Base-by-base conservation (phyloP, 2,888 invertebrate genomes). In the Lasiommata megera region DNA sequence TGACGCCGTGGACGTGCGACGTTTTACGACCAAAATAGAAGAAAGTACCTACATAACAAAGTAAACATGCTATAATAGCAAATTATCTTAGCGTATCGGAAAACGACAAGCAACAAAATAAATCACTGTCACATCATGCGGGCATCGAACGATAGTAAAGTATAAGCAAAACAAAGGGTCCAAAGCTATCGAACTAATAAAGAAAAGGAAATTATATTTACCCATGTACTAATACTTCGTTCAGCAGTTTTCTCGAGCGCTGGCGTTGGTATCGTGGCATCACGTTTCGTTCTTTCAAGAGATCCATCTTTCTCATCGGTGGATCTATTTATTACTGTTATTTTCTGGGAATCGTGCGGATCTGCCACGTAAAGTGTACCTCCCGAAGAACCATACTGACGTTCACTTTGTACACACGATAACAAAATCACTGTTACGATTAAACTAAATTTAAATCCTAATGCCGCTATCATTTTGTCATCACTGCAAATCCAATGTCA, bases 161-260 rank as follows among this genome's bases (percentile, higher is more conserved):
- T 67, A 61, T 62, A 69, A 69, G 72, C 68, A 66, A 69, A 73
- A 77, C 71, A 78, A 77, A 78, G 77, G 74, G 76, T 74, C 16
- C 29, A 7, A 48, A 75, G 63, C 59, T 66, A 73, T 69, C 61
- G 61, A 69, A 71, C 68, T 62, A 61, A 51, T 56, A 41, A 41
- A 50, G 47, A 63, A 58, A 41, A 46, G 53, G 44, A 63, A 58
- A 60, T 34, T 16, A 52, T 51, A 51, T 68, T 84, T 86, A 91
- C 91, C 91, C 89, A 89, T 75, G 88, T 88, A 79, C 83, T 90
- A 62, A 88, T 84, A 69, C 88, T 89, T 77, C 80, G 43, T 1
- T 53, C 53, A 7, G 34, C 51, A 31, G 36, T 16, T 23, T 55
- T 85, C 56, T 76, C 65, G 38, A 71, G 68, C 56, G 83, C 76